phyloP scores from a whole-genome alignment of 2,888 invertebrate genomes.

The Laspeyria flexula region DNA sequence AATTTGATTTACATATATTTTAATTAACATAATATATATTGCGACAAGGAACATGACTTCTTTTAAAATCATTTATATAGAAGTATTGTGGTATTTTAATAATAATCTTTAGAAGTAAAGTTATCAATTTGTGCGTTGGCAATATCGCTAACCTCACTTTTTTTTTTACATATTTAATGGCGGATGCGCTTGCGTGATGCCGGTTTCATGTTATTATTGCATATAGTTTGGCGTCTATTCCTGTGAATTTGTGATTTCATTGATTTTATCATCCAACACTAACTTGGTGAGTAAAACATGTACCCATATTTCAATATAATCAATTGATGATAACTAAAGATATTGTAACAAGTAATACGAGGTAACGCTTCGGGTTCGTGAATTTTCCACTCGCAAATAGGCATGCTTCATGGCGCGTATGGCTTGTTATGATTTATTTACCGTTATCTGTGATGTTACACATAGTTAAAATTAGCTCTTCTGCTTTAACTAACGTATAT shows the following conservation, averaged over 20 bases:
- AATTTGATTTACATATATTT: too few relatives aligned
- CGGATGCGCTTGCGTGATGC: constrained; percentile 86
- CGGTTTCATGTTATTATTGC: constrained; percentile 81
- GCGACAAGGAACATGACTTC: too few relatives aligned
- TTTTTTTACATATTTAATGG: constrained; percentile 61
- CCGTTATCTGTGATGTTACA: constrained; percentile 56
- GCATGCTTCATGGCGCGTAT: constrained; percentile 78
- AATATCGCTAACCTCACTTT: constrained; percentile 67
- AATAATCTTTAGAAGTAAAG: too few relatives aligned
- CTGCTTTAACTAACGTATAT: constrained; percentile 22
- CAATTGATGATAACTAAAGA: constrained; percentile 13
- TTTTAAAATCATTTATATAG: too few relatives aligned
- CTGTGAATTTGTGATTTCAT: constrained; percentile 60
- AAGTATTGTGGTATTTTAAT: too few relatives aligned
- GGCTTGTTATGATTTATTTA: constrained; percentile 61
- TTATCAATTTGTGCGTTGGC: constrained; percentile 35
- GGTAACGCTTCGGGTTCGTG: constrained; percentile 54
- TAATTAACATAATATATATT: too few relatives aligned
- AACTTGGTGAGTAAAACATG: constrained; percentile 56
- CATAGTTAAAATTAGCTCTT: constrained; percentile 43
- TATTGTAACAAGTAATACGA: constrained; percentile 31
- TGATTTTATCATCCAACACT: constrained; percentile 56
- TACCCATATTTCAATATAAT: constrained; percentile 7
- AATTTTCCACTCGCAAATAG: constrained; percentile 75
- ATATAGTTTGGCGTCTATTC: constrained; percentile 77